Evolutionary conservation across 2,113 vertebrate species (phyloP), one percentile per base, ranked within the genome.

Genomic region (Mastomys coucha): DNA sequence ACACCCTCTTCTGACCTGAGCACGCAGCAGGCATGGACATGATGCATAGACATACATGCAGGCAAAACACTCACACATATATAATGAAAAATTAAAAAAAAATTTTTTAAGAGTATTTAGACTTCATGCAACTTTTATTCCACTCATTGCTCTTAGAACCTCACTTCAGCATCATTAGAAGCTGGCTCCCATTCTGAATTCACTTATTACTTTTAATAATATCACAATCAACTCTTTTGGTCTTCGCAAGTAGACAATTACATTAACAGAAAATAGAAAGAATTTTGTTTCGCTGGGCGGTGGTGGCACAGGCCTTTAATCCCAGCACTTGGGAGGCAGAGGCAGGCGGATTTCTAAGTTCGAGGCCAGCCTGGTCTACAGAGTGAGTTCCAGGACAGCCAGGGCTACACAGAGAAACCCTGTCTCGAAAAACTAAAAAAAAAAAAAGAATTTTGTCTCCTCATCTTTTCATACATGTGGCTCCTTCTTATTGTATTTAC

Each of bases 261-360:
- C 36, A 89, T 93, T 77, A 91, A 45, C 17, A 96, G 69, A 36
- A 96, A 92, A 84, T 89, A 63, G 77, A 45, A 89, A 78, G 24
- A 95, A 84, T 75, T 94, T 84, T 92, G 28, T 85, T 31, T 96
- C 77, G n/a, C n/a, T n/a, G n/a, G n/a, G n/a, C n/a, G n/a, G n/a
- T n/a, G n/a, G n/a, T n/a, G n/a, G n/a, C n/a, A n/a, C n/a, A n/a
- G n/a, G n/a, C n/a, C n/a, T n/a, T n/a, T n/a, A n/a, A n/a, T n/a
- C n/a, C n/a, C n/a, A n/a, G n/a, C n/a, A n/a, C n/a, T n/a, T n/a
- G n/a, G n/a, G n/a, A n/a, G n/a, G n/a, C n/a, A n/a, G n/a, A n/a
- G n/a, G n/a, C n/a, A n/a, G n/a, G n/a, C n/a, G n/a, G n/a, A n/a
- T n/a, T n/a, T n/a, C n/a, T n/a, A n/a, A n/a, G n/a, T n/a, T n/a